Evolutionary conservation across 2,113 vertebrate genomes (phyloP), one percentile per base, ranked within the genome.

Genomic region (Oostethus manadensis): DNA sequence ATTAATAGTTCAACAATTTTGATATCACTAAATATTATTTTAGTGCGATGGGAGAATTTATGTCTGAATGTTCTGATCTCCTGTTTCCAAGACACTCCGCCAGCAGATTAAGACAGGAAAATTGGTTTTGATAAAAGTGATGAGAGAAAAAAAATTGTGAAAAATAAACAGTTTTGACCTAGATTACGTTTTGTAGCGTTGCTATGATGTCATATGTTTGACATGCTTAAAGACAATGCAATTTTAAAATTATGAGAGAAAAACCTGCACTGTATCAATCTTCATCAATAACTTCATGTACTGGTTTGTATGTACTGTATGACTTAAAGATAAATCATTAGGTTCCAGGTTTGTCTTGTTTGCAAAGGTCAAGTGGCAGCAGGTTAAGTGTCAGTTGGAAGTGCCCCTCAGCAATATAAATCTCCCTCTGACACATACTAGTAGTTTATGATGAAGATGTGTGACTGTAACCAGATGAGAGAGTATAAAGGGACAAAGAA

Each of bases 351-450:
- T 76, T 85, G 75, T 80, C 76, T 83, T 53, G 66, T 68, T 83
- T 76, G 44, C 40, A 59, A 47, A 66, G 54, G 70, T 74, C 53
- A n/a, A 26, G 26, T 62, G 61, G 57, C 63, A 73, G 44, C 29
- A 60, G 65, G 73, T 84, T 82, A 82, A 83, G 71, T 64, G 66
- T 56, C 51, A 59, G 47, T 9, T 69, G 51, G 65, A 78, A 78
- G 61, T 64, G 72, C 64, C 48, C 62, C 58, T 60, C 21, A 22
- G 77, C 62, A 65, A 58, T 22, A 14, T 13, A 38, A 62, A 68
- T 69, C 60, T 70, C 70, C 43, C 55, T 71, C 43, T 43, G 60
- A 65, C 33, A 65, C 59, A 45, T 35, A 56, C 62, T 56, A 14
- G 38, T 50, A 50, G 44, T 67, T 60, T 42, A 17, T 23, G 8